Evolutionary conservation across 2,888 invertebrate genomes (phyloP), one percentile per base, ranked within the genome.

Genomic region (Brachycybe producta): DNA sequence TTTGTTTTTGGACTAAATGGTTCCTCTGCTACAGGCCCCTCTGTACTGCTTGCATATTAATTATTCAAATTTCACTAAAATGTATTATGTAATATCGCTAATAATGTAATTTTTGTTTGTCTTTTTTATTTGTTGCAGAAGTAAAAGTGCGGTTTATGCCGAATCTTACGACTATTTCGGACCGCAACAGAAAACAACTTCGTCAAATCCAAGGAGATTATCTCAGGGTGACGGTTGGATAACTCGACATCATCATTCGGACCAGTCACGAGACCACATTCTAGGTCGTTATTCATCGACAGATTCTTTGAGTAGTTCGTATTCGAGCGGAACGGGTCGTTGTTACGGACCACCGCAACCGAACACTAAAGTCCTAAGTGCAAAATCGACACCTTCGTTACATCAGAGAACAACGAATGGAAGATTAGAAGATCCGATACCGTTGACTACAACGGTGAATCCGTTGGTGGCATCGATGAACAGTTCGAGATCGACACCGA

Each of bases 401-500:
- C 21, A 27, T 35, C 32, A 32, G n/a, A 11, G n/a, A n/a, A 32
- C 32, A 2, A 21, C 32, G 17, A 24, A 45, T 32, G 45, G 35
- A n/a, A 45, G 35, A 23, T 21, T 35, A 34, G 45, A 35, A 34
- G 45, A 45, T 13, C 45, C 45, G n/a, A 32, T 26, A 21, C n/a
- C n/a, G 13, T 11, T 19, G 4, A 1, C 19, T 32, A 15, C 40
- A 5, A 24, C 48, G 19, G 15, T 21, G 21, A 42, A 11, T 15
- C 44, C 36, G 21, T 24, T 45, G 2, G 15, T 26, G 35, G 35
- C 26, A 26, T 35, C 52, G 52, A 56, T 70, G 68, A 70, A 69
- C 66, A 67, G 70, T 50, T 69, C 70, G 52, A 64, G 68, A 49
- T 72, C 71, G 44, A 69, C 70, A 43, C 70, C 71, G 47, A 71